These are phyloP conservation scores for Prionace glauca DNA, from an alignment of 2,797 vertebrate species.

Conservation along the genomic window DNA sequence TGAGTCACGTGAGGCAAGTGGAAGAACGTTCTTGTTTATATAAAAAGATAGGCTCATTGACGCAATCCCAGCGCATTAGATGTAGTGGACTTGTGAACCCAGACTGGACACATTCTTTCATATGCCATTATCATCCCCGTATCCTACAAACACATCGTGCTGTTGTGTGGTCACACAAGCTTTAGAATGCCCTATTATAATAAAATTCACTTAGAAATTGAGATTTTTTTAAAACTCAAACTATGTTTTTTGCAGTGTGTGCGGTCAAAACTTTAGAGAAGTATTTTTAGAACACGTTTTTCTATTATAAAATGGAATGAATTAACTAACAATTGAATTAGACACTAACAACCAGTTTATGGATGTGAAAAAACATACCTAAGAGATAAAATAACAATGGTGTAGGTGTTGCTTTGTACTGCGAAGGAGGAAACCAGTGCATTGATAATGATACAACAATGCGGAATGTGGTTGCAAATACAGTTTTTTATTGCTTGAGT, in stretches of 20 bases:
- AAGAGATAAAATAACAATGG: not conserved
- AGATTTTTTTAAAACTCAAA: not conserved
- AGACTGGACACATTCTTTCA: not conserved
- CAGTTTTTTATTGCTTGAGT: not conserved
- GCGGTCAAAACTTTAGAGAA: not conserved
- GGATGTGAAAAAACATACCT: not conserved
- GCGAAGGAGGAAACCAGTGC: not conserved
- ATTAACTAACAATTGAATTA: not conserved
- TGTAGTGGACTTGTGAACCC: constrained; percentile 1
- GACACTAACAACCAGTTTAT: not conserved
- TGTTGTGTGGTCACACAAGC: not conserved
- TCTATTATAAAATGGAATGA: not conserved
- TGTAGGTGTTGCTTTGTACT: not conserved
- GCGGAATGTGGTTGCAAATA: not conserved
- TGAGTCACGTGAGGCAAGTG: not conserved
- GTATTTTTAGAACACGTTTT: not conserved
- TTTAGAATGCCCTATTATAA: not conserved
- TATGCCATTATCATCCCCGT: not conserved
- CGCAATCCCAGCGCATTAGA: not conserved
- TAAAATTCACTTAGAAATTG: not conserved
- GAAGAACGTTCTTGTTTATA: not conserved
- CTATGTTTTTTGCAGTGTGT: not conserved
- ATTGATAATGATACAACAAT: too few relatives aligned
- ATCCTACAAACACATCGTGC: not conserved
- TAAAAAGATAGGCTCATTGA: not conserved